phyloP scores from a whole-genome alignment of 2,797 vertebrate species.

The Stomatorhinus walkeri region DNA sequence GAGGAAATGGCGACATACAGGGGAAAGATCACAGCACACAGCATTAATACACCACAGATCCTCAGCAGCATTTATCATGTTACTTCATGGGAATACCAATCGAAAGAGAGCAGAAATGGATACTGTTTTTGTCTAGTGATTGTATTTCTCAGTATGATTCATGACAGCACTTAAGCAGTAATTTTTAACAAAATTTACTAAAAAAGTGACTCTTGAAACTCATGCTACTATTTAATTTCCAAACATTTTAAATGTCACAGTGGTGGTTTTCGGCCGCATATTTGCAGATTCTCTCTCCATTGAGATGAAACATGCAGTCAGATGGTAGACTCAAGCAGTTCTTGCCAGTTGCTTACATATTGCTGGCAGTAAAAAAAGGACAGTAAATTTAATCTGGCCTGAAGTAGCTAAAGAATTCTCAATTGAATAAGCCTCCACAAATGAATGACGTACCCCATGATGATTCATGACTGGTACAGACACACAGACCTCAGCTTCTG shows the following conservation, averaged over 20 bases:
- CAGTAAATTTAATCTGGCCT: slow-evolving; percentile 7
- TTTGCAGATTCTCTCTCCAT: background rate
- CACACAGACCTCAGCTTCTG: background rate
- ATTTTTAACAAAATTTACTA: background rate
- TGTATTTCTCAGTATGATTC: background rate
- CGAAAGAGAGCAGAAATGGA: background rate
- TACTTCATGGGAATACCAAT: background rate
- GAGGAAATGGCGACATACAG: background rate
- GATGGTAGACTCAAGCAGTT: background rate
- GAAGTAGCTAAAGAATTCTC: slow-evolving; percentile 15
- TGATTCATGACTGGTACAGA: background rate
- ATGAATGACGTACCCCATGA: slow-evolving; percentile 10
- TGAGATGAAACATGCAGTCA: background rate
- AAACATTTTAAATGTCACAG: background rate
- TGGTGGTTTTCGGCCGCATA: background rate
- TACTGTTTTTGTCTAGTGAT: background rate
- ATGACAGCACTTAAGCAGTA: background rate
- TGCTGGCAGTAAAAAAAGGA: slow-evolving; percentile 1
- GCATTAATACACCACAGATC: background rate
- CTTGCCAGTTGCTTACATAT: background rate
- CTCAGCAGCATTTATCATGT: background rate
- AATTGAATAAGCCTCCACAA: background rate
- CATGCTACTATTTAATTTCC: background rate
- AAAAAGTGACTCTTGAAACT: background rate
- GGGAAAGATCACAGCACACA: background rate